These are phyloP conservation scores for Perccottus glenii DNA, from an alignment of 2,113 vertebrate genomes.

Conservation along the genomic window DNA sequence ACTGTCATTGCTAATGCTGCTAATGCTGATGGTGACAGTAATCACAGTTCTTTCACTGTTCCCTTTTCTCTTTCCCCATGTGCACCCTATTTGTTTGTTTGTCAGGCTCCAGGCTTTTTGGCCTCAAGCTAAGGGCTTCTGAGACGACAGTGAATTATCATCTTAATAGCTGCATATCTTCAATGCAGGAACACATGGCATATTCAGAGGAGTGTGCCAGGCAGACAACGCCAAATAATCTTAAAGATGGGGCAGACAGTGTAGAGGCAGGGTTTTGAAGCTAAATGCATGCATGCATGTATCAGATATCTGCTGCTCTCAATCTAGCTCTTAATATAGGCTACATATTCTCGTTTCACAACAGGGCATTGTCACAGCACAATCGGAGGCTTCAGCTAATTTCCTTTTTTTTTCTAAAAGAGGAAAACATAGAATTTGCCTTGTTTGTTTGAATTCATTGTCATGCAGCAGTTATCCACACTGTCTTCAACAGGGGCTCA, in stretches of 20 bases:
- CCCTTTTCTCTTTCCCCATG: constrained; percentile 6
- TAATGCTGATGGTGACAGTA: constrained; percentile 51
- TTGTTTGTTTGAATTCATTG: constrained; percentile 52
- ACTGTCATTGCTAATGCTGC: constrained; percentile 58
- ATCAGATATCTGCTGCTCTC: constrained; percentile 44
- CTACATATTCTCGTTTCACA: constrained; percentile 42
- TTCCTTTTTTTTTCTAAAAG: constrained; percentile 30
- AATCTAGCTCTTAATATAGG: constrained; percentile 24
- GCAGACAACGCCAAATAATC: constrained; percentile 13
- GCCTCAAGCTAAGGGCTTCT: constrained; percentile 27
- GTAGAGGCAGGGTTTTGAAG: constrained; percentile 14
- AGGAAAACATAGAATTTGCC: constrained; percentile 12
- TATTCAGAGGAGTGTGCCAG: constrained; percentile 11
- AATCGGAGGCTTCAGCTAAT: not conserved
- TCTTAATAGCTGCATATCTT: constrained; percentile 35
- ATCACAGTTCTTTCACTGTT: constrained; percentile 40
- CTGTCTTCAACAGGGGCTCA: constrained; percentile 35
- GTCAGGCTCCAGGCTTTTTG: constrained; percentile 45
- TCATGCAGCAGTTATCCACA: constrained; percentile 45
- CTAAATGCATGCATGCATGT: constrained; percentile 37
- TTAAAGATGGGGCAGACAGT: constrained; percentile 17
- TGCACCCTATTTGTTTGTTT: constrained; percentile 40
- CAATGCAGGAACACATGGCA: constrained; percentile 18
- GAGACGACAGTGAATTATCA: constrained; percentile 44
- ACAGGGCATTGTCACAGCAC: constrained; percentile 17